These are phyloP conservation scores for Troides helena DNA, from an alignment of 2,888 invertebrate genomes.

Conservation along the genomic window DNA sequence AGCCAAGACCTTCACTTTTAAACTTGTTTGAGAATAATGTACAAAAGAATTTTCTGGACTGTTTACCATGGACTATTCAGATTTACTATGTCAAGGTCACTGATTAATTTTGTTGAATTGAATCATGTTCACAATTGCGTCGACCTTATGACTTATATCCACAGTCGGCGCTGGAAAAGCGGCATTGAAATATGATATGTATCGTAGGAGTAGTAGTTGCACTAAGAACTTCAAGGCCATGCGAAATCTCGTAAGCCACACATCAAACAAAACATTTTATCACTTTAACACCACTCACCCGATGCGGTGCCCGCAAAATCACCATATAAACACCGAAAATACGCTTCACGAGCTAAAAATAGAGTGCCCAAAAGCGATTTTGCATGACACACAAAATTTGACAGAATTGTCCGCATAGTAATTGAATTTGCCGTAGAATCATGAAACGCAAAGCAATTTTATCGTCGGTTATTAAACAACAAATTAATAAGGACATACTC, in stretches of 20 bases:
- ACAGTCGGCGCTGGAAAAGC: constrained; percentile 1
- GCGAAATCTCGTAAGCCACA: constrained; percentile 40
- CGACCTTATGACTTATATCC: constrained; percentile 2
- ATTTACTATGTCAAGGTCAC: constrained; percentile 30
- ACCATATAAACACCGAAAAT: constrained; percentile 73
- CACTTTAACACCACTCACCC: constrained; percentile 70
- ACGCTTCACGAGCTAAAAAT: constrained; percentile 69
- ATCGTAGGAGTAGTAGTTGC: constrained; percentile 32
- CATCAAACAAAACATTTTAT: constrained; percentile 49
- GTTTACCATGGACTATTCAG: constrained; percentile 24
- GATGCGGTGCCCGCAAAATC: constrained; percentile 64
- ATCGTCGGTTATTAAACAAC: constrained; percentile 52
- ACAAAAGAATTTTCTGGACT: constrained; percentile 28
- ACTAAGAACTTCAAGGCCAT: constrained; percentile 54
- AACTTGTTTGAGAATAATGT: constrained; percentile 15
- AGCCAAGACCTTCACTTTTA: constrained; percentile 10
- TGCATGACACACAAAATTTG: constrained; percentile 55
- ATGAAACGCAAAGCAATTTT: constrained; percentile 47
- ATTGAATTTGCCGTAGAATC: constrained; percentile 51
- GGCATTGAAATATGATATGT: constrained; percentile 42
- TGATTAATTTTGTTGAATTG: constrained; percentile 24
- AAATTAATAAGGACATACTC: constrained; percentile 61
- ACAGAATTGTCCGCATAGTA: constrained; percentile 43
- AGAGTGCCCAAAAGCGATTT: constrained; percentile 55
- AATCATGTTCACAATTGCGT: not conserved